These are phyloP conservation scores for Coreoperca whiteheadi DNA, from an alignment of 2,113 vertebrate species.

Conservation along the genomic window DNA sequence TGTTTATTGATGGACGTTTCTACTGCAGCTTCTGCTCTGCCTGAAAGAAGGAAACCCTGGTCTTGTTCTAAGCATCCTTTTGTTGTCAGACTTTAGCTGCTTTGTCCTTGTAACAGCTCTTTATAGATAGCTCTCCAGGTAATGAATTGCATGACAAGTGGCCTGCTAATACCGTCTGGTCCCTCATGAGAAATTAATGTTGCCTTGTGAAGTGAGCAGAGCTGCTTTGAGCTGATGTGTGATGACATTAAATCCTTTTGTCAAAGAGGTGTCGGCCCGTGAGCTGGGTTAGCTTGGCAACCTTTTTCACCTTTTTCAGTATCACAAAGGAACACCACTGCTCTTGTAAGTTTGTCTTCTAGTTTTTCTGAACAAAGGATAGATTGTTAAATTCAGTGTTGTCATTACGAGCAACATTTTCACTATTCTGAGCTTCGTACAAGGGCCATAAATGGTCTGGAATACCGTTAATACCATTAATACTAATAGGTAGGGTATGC, in stretches of 20 bases:
- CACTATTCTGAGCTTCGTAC: background rate
- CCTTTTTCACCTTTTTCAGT: background rate
- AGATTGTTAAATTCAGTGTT: background rate
- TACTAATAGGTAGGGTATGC: background rate
- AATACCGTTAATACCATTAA: background rate
- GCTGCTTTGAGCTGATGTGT: constrained; percentile 36
- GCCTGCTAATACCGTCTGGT: constrained; percentile 45
- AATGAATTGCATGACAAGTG: constrained; percentile 61
- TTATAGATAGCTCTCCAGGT: constrained; percentile 58
- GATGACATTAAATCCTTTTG: constrained; percentile 31
- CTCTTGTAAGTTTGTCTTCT: background rate
- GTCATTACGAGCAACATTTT: background rate
- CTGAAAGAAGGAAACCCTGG: constrained; percentile 26
- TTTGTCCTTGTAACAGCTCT: constrained; percentile 45
- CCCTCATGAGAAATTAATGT: constrained; percentile 55
- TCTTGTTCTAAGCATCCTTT: constrained; percentile 10
- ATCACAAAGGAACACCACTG: background rate
- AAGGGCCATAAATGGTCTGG: background rate
- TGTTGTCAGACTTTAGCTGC: constrained; percentile 31
- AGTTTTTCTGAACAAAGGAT: background rate
- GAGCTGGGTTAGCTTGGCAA: background rate
- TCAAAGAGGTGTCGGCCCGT: constrained; percentile 24
- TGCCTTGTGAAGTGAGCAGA: constrained; percentile 38
- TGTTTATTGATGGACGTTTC: constrained; percentile 51
- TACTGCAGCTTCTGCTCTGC: background rate